Evolutionary conservation across 1,140 invertebrate species (phyloP).

Genomic region (Penaeus chinensis): DNA sequence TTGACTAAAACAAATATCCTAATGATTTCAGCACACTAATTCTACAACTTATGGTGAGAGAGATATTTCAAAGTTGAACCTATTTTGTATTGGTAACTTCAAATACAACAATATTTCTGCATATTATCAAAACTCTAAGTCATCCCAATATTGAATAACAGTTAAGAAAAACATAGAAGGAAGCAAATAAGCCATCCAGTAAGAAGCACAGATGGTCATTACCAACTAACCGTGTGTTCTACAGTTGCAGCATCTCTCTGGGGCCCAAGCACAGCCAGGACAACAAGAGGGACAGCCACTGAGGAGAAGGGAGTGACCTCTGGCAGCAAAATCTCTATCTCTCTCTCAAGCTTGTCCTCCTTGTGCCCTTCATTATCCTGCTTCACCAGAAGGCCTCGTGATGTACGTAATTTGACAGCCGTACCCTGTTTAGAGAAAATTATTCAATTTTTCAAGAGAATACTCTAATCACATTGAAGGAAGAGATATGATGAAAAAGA

Average conservation of each 20-base stretch:
- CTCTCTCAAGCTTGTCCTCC: slow-evolving; percentile 70
- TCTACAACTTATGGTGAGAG: no score
- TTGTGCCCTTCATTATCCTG: slow-evolving; percentile 19
- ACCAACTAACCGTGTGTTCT: slow-evolving; percentile 76
- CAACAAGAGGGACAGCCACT: slow-evolving; percentile 73
- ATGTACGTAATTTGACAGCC: slow-evolving; percentile 39
- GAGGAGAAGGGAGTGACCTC: slow-evolving; percentile 79
- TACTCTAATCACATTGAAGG: no score
- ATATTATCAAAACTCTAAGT: no score
- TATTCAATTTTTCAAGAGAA: no score
- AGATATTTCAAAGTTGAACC: no score
- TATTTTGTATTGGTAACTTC: no score
- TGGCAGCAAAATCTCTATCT: slow-evolving; percentile 75
- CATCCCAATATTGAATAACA: no score
- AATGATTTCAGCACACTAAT: neutral
- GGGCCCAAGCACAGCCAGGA: slow-evolving; percentile 80
- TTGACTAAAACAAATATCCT: neutral
- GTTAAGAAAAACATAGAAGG: no score
- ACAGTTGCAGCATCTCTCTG: slow-evolving; percentile 76
- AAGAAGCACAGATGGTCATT: slow-evolving; percentile 25
- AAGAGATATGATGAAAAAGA: no score
- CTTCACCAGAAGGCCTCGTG: slow-evolving; percentile 31
- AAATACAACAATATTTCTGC: no score
- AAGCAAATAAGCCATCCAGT: slow-evolving; percentile 19
- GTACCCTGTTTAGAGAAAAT: slow-evolving; percentile 18